Base-by-base conservation (phyloP, 2,113 vertebrate species). In the Poeciliopsis turrubarensis region DNA sequence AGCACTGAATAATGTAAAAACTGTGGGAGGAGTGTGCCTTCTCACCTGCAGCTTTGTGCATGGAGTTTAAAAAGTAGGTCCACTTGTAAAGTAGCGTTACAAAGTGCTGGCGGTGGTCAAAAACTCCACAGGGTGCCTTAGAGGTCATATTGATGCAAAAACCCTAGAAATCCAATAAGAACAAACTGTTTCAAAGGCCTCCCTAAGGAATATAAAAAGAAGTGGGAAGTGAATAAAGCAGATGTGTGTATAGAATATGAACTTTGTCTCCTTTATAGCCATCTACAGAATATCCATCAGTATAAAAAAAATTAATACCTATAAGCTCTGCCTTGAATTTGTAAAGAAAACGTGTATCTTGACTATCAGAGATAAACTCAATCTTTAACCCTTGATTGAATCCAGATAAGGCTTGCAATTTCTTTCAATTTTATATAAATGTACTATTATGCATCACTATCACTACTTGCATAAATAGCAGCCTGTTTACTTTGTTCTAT, bases 1-100 rank as follows among this genome's bases (percentile, higher is more conserved):
- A 60, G 41, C 47, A 77, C 41, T 76, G 66, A 32, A 77, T 27
- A 25, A 70, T 65, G 44, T 39, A 31, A 70, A 57, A 39, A 41
- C 62, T 22, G 15, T 64, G 31, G 41, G 60, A 54, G 60, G 19
- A 70, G 63, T 64, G 17, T 60, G 27, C 34, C 29, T 65, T 0
- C 5, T 41, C 51, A 32, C 30, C 34, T 60, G 29, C 17, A 34
- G 13, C 34, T 65, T 60, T 70, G 41, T 63, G 66, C 67, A 54
- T 25, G 37, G 51, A 11, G 51, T 25, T 57, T 57, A 57, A 57
- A n/a, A 57, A 57, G 51, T 25, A 57, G 51, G 51, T 10, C 34
- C 15, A 30, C 25, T 25, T 60, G 32, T 74, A 57, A 65, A 57
- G 32, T 27, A 34, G 12, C 63, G 25, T 44, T 67, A 13, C 44